Evolutionary conservation across 2,113 vertebrate species (phyloP).

Genomic region (Rhabdornis inornatus): DNA sequence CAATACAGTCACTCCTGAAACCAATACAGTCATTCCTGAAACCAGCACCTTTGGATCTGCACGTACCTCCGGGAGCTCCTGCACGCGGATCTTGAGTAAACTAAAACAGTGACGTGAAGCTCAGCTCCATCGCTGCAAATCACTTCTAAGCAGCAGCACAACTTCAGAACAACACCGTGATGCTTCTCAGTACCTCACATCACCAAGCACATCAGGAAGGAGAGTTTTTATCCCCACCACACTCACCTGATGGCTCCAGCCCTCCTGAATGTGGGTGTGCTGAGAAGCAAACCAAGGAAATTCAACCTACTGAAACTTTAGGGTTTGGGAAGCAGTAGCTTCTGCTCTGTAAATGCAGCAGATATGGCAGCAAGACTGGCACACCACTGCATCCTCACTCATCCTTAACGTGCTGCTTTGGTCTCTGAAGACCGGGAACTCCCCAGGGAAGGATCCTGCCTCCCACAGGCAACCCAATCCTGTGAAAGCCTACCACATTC

Average conservation of each 20-base stretch:
- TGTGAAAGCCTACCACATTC: not conserved
- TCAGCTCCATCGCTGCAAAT: not conserved
- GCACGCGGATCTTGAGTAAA: not conserved
- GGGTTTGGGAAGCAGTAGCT: not conserved
- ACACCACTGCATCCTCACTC: not conserved
- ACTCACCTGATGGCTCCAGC: not conserved
- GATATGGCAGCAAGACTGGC: accelerated
- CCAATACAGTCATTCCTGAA: not conserved
- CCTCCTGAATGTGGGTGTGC: not conserved
- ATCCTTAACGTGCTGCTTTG: not conserved
- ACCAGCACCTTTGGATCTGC: not conserved
- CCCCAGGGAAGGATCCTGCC: not conserved
- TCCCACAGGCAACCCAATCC: not conserved
- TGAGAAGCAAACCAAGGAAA: not conserved
- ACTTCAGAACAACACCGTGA: not conserved
- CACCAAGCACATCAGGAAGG: not conserved
- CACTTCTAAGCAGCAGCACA: not conserved
- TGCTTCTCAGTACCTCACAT: not conserved
- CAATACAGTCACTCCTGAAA: not conserved
- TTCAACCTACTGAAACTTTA: not conserved
- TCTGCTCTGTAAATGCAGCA: not conserved
- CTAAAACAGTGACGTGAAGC: not conserved
- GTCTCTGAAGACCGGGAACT: not conserved
- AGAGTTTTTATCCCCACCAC: not conserved
- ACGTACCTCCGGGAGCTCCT: not conserved